Percentiles rank a stretch among this genome's conserved stretches.
These are phyloP conservation scores for Tangara arthus DNA, from an alignment of 2,797 vertebrate genomes.

Conservation along the genomic window DNA sequence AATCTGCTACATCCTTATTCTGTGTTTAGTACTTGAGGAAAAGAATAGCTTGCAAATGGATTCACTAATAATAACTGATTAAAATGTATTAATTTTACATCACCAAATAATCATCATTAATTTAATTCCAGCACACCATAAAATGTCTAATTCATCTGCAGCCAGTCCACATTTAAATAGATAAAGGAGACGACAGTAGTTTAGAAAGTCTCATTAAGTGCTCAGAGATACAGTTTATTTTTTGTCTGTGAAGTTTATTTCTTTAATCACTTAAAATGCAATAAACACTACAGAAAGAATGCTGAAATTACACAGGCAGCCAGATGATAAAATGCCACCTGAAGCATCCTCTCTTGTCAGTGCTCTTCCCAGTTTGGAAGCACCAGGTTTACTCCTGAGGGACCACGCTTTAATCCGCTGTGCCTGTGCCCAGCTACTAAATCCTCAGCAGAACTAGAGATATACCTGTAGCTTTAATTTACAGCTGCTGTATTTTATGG, in stretches of 20 bases:
- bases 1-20: neutral
- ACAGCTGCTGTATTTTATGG: neutral
- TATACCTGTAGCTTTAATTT: neutral
- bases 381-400: neutral
- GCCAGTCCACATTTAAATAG: neutral
- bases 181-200: neutral
- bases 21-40: neutral
- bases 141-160: conserved; percentile 45
- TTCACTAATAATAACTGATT: conserved; percentile 39
- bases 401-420: neutral
- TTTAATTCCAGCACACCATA: conserved; percentile 2
- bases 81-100: conserved; percentile 53
- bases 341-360: neutral
- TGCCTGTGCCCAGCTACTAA: neutral
- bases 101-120: conserved; percentile 35
- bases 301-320: neutral
- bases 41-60: conserved; percentile 5
- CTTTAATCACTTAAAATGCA: conserved; percentile 11
- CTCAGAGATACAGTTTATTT: neutral
- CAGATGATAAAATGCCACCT: neutral
- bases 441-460: neutral
- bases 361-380: neutral
- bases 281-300: neutral
- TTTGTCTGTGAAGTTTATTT: neutral
- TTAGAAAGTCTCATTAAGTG: conserved; percentile 35